Conservation (phyloP, 2,113 vertebrate species). For the Ophiodon elongatus region DNA sequence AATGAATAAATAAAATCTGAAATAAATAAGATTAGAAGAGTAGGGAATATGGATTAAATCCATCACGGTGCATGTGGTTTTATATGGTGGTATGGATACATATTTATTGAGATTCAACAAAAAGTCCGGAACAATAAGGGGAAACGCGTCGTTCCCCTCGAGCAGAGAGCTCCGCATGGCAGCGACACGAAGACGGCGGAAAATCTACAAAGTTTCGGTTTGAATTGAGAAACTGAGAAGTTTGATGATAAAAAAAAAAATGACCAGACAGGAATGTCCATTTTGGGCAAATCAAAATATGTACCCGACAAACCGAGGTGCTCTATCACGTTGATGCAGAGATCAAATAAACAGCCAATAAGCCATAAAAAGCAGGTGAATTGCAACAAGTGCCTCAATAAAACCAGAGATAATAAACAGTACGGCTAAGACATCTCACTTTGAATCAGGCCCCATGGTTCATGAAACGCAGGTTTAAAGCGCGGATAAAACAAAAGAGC, state of each 20-base stretch:
- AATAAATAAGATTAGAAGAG: background rate
- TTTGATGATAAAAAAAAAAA: background rate
- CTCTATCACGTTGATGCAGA: background rate
- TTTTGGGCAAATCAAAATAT: background rate
- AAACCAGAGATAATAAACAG: slow-evolving; percentile 1
- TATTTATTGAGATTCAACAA: background rate
- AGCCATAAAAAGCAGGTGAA: background rate
- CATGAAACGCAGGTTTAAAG: background rate
- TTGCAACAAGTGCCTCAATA: background rate
- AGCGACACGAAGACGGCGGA: background rate
- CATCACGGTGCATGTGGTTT: background rate
- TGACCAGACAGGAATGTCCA: background rate
- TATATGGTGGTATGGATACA: background rate
- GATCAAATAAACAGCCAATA: background rate
- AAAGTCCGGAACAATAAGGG: background rate
- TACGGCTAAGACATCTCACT: background rate
- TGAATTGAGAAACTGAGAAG: background rate
- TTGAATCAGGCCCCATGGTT: background rate
- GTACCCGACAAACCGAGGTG: background rate
- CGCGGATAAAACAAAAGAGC: background rate
- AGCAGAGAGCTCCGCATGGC: too few relatives aligned
- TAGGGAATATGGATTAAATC: background rate
- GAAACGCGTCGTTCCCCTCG: background rate
- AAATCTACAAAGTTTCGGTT: background rate
- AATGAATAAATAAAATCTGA: background rate